Conservation (phyloP, 2,113 vertebrate genomes). For the Sinosuthora webbiana region DNA sequence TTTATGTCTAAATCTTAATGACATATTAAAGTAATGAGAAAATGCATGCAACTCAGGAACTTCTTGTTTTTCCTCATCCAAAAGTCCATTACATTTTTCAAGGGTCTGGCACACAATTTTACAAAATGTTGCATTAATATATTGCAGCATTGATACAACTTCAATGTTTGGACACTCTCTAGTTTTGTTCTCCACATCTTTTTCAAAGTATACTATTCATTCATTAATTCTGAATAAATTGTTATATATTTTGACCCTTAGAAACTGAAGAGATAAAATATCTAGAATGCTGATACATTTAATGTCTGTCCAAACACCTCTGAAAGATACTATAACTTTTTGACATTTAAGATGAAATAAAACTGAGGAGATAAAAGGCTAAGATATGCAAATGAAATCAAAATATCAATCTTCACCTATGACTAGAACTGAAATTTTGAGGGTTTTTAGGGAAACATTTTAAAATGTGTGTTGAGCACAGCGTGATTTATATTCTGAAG, state of each 20-base stretch:
- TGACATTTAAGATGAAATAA: not conserved
- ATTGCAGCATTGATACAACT: not conserved
- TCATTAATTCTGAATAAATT: not conserved
- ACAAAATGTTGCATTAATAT: not conserved
- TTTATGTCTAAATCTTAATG: not conserved
- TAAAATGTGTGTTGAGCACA: accelerated
- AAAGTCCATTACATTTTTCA: not conserved
- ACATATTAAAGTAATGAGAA: not conserved
- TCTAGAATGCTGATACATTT: not conserved
- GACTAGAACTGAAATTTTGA: not conserved
- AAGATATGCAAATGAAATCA: not conserved
- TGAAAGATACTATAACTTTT: not conserved
- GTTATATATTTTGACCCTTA: not conserved
- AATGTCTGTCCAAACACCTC: not conserved
- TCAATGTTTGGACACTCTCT: not conserved
- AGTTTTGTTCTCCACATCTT: not conserved
- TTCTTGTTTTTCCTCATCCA: not conserved
- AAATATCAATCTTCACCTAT: not conserved
- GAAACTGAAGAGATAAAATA: not conserved
- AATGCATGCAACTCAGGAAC: not conserved
- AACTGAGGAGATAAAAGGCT: not conserved
- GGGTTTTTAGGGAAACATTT: not conserved
- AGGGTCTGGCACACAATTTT: not conserved
- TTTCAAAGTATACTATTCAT: not conserved
- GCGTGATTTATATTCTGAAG: not conserved